phyloP scores from a whole-genome alignment of 2,113 vertebrate species.

The rat (Rattus norvegicus) region DNA sequence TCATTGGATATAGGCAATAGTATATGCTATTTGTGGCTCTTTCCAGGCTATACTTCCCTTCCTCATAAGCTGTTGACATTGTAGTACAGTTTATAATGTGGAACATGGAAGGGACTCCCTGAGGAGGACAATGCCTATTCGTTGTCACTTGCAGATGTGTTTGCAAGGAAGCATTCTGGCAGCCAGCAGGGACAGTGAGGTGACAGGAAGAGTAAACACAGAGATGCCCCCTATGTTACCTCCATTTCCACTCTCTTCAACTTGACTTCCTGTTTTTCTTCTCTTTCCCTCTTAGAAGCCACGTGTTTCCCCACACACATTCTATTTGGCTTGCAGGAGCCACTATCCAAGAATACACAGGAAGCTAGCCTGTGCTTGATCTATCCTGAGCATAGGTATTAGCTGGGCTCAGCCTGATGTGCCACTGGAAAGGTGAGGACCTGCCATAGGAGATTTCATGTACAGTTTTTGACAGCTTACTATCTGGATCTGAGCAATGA shows the following conservation, averaged over 20 bases:
- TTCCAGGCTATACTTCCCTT: conserved; percentile 32
- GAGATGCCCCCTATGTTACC: conserved; percentile 43
- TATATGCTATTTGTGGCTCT: conserved; percentile 26
- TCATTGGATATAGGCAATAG: conserved; percentile 22
- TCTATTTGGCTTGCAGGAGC: conserved; percentile 68
- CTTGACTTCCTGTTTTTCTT: conserved; percentile 76
- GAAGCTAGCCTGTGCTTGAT: conserved; percentile 60
- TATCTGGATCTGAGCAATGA: background rate
- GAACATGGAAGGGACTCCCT: conserved; percentile 64
- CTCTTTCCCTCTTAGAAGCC: conserved; percentile 72
- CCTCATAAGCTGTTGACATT: conserved; percentile 64
- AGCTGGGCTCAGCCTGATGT: background rate
- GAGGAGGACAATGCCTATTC: conserved; percentile 73
- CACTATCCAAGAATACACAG: conserved; percentile 17
- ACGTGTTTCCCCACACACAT: conserved; percentile 59
- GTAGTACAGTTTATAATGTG: conserved; percentile 60
- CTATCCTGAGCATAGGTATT: conserved; percentile 17
- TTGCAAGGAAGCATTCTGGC: conserved; percentile 75
- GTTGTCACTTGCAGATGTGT: conserved; percentile 76
- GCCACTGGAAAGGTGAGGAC: background rate
- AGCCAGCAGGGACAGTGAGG: conserved; percentile 56
- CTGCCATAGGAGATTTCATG: background rate
- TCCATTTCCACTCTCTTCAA: conserved; percentile 27
- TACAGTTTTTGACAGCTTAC: background rate
- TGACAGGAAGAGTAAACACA: conserved; percentile 67